Conservation (phyloP, 2,797 vertebrate genomes). For the Protonibea diacanthus region DNA sequence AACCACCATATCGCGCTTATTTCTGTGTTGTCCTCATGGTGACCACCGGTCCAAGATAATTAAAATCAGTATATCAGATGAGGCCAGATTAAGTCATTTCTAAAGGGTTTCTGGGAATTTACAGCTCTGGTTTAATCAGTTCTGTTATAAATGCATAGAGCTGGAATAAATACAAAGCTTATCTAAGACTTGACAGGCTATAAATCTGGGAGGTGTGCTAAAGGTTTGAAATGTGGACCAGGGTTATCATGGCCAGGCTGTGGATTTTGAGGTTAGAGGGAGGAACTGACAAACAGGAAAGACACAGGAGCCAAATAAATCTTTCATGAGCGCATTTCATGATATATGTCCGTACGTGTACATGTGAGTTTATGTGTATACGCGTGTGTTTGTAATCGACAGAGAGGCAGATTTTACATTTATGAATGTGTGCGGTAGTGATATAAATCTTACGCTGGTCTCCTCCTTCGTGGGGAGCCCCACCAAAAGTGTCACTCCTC, state of each 20-base stretch:
- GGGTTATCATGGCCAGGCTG: constrained; percentile 55
- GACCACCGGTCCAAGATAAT: constrained; percentile 9
- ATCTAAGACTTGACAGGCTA: constrained; percentile 40
- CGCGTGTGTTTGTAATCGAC: constrained; percentile 21
- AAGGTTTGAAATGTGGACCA: constrained; percentile 38
- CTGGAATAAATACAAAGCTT: constrained; percentile 44
- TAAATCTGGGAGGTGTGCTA: constrained; percentile 50
- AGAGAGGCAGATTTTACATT: constrained; percentile 25
- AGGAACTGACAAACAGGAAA: constrained; percentile 57
- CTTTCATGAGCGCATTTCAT: constrained; percentile 12
- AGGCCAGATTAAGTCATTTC: constrained; percentile 15
- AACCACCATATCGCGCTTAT: constrained; percentile 39
- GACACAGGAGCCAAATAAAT: constrained; percentile 58
- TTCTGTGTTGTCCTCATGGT: constrained; percentile 23
- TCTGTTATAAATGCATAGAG: constrained; percentile 26
- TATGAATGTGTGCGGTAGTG: constrained; percentile 47
- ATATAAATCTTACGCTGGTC: constrained; percentile 63
- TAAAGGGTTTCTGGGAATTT: constrained; percentile 16
- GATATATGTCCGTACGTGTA: constrained; percentile 10
- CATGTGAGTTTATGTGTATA: not conserved
- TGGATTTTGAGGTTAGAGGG: constrained; percentile 53
- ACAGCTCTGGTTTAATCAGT: constrained; percentile 38
- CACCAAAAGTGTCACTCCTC: constrained; percentile 69
- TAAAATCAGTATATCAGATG: constrained; percentile 16
- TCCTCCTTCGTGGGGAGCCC: constrained; percentile 62